Conservation (phyloP, 53 echinoderm and acorn worm genomes). For the Antedon mediterranea region DNA sequence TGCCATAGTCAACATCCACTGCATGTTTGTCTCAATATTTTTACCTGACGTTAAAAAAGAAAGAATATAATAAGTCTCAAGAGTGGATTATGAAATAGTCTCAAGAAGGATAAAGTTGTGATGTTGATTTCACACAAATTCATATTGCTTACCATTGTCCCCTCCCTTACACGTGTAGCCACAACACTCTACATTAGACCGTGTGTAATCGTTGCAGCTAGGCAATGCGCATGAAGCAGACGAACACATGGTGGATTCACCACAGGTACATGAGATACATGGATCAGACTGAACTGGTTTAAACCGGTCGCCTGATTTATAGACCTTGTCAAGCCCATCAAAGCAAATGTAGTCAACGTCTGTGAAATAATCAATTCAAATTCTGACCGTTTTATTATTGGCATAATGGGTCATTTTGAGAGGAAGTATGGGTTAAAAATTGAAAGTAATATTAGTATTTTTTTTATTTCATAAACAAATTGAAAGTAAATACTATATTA, state of each 20-base stretch:
- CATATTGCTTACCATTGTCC: constrained; percentile 2
- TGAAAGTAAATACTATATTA: neutral
- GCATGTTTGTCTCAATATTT: constrained; percentile 35
- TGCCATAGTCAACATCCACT: constrained; percentile 90
- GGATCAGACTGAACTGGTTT: constrained; percentile 50
- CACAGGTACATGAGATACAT: constrained; percentile 64
- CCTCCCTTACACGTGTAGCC: constrained; percentile 46
- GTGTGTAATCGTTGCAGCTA: constrained; percentile 37
- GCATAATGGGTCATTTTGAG: too few relatives aligned
- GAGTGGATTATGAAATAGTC: neutral
- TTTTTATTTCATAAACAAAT: neutral
- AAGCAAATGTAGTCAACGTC: neutral
- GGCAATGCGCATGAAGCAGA: constrained; percentile 60
- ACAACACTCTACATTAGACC: constrained; percentile 58
- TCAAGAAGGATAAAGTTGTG: neutral
- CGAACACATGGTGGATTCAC: constrained; percentile 52
- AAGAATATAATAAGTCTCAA: neutral
- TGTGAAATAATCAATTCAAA: neutral
- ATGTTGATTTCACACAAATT: too few relatives aligned
- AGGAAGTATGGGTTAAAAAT: too few relatives aligned
- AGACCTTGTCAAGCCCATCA: neutral
- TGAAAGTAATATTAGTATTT: too few relatives aligned
- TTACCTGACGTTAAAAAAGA: constrained; percentile 35
- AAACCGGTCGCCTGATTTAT: constrained; percentile 21
- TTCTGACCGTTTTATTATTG: too few relatives aligned